Evolutionary conservation across 2,888 invertebrate species (phyloP).

Genomic region (Eristalinus sepulchralis): DNA sequence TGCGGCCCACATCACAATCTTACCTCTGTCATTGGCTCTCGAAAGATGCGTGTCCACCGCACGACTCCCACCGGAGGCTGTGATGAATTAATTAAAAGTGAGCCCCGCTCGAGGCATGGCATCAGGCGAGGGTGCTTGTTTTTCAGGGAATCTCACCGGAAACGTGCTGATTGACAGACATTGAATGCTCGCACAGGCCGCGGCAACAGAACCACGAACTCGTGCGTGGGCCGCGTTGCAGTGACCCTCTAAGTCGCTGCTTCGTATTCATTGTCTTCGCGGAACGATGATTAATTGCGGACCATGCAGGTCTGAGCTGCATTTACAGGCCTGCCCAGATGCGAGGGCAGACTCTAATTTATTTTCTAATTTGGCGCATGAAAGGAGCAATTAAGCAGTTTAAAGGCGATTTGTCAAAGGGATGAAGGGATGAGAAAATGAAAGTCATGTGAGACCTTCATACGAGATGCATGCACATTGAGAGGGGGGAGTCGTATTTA

Average conservation of each 20-base stretch:
- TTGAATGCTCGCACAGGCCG: constrained; percentile 9
- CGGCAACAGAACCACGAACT: constrained; percentile 16
- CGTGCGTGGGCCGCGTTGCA: constrained; percentile 25
- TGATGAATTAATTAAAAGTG: not conserved
- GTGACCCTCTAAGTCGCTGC: not conserved
- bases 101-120: not conserved
- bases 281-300: constrained; percentile 36
- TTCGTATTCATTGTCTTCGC: constrained; percentile 26
- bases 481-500: not conserved
- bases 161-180: constrained; percentile 52
- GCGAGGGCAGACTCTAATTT: not conserved
- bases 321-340: not conserved
- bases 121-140: constrained; percentile 29
- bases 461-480: not conserved
- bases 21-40: not conserved
- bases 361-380: constrained; percentile 11
- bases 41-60: not conserved
- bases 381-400: constrained; percentile 60
- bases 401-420: constrained; percentile 22
- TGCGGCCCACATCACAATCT: not conserved
- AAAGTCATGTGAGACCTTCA: not conserved
- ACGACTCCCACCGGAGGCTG: not conserved
- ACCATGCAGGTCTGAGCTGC: constrained; percentile 45
- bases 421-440: not conserved
- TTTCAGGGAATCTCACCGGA: constrained; percentile 41